Percentiles rank a stretch among this genome's conserved stretches.
phyloP scores from a whole-genome alignment of 2,797 vertebrate species.

The Etheostoma nigrum region DNA sequence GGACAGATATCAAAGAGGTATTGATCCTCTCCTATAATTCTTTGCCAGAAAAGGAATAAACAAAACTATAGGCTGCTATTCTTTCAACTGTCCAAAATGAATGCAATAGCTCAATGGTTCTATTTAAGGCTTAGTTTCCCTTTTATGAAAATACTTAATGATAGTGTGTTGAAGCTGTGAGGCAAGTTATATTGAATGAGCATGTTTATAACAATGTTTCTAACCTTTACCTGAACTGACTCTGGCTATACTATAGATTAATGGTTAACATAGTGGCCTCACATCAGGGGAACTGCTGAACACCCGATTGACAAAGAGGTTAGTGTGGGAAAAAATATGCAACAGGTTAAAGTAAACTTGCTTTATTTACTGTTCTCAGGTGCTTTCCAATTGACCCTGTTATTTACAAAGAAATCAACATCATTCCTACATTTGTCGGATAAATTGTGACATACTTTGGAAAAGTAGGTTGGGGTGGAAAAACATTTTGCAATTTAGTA shows the following conservation, averaged over 20 bases:
- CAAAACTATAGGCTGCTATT: not conserved
- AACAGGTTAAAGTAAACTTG: conserved; percentile 59
- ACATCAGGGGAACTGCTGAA: conserved; percentile 43
- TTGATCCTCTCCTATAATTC: not conserved
- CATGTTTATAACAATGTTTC: not conserved
- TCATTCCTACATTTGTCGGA: not conserved
- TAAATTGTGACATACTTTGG: conserved; percentile 8
- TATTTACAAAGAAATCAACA: not conserved
- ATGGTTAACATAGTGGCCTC: conserved; percentile 67
- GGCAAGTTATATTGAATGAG: not conserved
- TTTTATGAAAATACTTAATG: not conserved
- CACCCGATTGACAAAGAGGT: conserved; percentile 36
- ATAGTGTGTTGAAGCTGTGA: not conserved
- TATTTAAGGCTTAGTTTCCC: not conserved
- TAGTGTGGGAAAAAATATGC: conserved; percentile 15
- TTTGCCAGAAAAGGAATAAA: not conserved
- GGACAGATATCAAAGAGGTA: not conserved
- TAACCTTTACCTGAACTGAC: conserved; percentile 14
- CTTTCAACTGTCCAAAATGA: not conserved
- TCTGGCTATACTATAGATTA: conserved; percentile 44
- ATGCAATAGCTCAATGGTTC: not conserved
- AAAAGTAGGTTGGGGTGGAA: not conserved
- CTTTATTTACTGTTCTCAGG: conserved; percentile 55
- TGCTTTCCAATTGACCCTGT: conserved; percentile 30
- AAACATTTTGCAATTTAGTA: not conserved